phyloP scores from a whole-genome alignment of 1,140 invertebrate species.

The Lasioglossum baleicum region DNA sequence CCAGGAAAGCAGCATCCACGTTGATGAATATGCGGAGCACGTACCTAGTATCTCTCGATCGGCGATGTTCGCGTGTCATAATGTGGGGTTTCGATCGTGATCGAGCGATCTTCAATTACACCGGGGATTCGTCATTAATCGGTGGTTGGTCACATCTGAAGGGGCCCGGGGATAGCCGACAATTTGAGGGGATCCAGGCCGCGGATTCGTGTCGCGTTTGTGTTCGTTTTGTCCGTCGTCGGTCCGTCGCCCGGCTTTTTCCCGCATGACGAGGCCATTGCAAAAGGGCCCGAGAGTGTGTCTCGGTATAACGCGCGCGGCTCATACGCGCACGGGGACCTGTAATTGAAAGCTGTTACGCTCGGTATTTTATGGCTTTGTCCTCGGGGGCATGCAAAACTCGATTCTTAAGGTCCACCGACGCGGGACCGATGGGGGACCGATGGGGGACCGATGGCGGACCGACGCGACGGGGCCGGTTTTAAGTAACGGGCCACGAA shows the following conservation, averaged over 20 bases:
- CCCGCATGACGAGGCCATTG: slow-evolving; percentile 1
- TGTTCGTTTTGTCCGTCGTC: slow-evolving; percentile 16
- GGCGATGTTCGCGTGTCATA: slow-evolving; percentile 22
- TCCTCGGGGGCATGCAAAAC: slow-evolving; percentile 72
- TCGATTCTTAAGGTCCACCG: slow-evolving; percentile 68
- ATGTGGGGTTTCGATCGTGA: slow-evolving; percentile 16
- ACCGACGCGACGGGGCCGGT: slow-evolving; percentile 22
- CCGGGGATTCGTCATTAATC: slow-evolving; percentile 33
- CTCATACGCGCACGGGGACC: slow-evolving; percentile 59
- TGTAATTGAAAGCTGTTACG: slow-evolving; percentile 76
- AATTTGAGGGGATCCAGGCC: slow-evolving; percentile 41
- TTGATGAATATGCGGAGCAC: slow-evolving; percentile 7
- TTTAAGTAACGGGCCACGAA: slow-evolving; percentile 63
- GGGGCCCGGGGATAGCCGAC: neutral
- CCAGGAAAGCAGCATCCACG: neutral
- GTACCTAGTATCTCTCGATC: slow-evolving; percentile 1
- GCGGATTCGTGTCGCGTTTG: slow-evolving; percentile 35
- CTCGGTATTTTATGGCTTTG: slow-evolving; percentile 74
- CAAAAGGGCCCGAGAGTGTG: neutral
- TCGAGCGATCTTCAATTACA: neutral
- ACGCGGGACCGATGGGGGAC: slow-evolving; percentile 9
- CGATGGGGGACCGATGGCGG: too few species aligned
- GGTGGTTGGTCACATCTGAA: neutral
- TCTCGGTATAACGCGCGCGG: slow-evolving; percentile 14
- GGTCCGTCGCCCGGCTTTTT: neutral